Base-by-base conservation (phyloP, 2,888 invertebrate genomes). In the Tortrix viridana region DNA sequence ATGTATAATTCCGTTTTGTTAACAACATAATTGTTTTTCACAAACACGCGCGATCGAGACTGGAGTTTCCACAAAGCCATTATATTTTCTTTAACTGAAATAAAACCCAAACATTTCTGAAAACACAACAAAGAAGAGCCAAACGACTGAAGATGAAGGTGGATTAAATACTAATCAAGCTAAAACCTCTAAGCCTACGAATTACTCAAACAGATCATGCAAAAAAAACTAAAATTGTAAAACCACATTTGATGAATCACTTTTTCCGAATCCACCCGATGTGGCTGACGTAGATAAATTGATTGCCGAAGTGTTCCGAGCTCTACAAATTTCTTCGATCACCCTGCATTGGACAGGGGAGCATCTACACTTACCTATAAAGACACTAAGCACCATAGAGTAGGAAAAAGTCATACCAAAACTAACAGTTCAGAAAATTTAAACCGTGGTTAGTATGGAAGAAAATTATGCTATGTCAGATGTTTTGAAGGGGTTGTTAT, bases 281-380 rank as follows among this genome's bases (percentile, higher is more conserved):
- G 65, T 43, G 22, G 50, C 12, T 65, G 65, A 65, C 65, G 57
- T 26, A 61, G 65, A 65, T 53, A 65, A 65, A 65, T 65, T 56
- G 65, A 62, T 65, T 61, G 23, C 53, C 65, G 61, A 65, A 65
- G 61, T 65, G 60, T 65, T 65, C 65, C 38, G 53, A 61, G 53
- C 60, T 65, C 65, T 61, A 65, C 65, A 65, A 65, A 65, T 65
- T 65, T 65, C 65, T 65, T 65, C 61, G 61, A 57, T 65, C 61
- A 58, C 57, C 48, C 65, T 65, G 65, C 61, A 16, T 57, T 61
- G 65, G 65, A 65, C 65, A 65, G 61, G 46, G 22, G 43, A 48
- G 43, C 44, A 43, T 54, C 61, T 53, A 38, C 57, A 12, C 43
- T 53, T 53, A 38, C 59, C 53, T 18, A 60, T 43, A 54, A 48